Percentiles rank a stretch among this genome's conserved stretches.
phyloP scores from a whole-genome alignment of 2,797 vertebrate species.

The Galaxias olidus region DNA sequence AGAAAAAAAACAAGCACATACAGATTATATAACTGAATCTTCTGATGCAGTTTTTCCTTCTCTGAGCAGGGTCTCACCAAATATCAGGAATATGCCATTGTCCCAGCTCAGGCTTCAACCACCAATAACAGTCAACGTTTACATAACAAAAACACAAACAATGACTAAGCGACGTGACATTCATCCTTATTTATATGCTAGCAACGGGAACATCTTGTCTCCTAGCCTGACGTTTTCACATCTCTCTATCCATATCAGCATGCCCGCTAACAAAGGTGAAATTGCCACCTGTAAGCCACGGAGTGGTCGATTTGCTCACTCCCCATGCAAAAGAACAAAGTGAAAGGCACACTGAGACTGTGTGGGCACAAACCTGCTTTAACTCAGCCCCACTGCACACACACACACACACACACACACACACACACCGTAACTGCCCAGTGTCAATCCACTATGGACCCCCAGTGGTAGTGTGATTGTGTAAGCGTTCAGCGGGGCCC shows the following conservation, averaged over 20 bases:
- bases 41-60: conserved; percentile 27
- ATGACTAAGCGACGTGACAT: background rate
- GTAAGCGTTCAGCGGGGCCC: conserved; percentile 9
- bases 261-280: background rate
- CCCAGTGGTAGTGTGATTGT: conserved; percentile 21
- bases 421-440: background rate
- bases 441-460: conserved; percentile 25
- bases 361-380: background rate
- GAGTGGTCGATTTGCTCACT: background rate
- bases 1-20: background rate
- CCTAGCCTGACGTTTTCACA: background rate
- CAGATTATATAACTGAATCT: conserved; percentile 48
- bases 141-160: too few relatives aligned
- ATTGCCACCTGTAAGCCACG: background rate
- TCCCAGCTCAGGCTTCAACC: conserved; percentile 1
- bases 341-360: background rate
- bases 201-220: background rate
- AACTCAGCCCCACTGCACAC: background rate
- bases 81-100: conserved; percentile 20
- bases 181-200: background rate
- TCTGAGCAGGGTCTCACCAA: too few relatives aligned
- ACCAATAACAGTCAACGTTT: too few relatives aligned
- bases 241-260: background rate
- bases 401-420: background rate
- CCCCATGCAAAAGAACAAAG: too few relatives aligned